Percentiles rank a stretch among this genome's conserved stretches.
These are phyloP conservation scores for Schlechtendalia chinensis DNA, from an alignment of 1,140 invertebrate genomes.

Conservation along the genomic window DNA sequence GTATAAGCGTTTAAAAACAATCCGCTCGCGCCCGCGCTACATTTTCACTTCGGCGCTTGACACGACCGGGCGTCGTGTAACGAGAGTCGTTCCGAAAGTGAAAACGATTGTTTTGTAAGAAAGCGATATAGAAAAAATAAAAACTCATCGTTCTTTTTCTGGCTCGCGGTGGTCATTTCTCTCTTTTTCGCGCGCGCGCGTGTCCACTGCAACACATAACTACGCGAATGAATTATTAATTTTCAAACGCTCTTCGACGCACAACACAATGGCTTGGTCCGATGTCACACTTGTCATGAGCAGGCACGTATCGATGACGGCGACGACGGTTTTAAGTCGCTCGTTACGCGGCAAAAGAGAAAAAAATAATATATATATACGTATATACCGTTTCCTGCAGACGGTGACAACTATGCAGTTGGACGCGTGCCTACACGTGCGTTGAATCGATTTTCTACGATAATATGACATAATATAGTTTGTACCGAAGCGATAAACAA, in stretches of 20 bases:
- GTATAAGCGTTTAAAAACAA: neutral
- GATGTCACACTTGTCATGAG: slow-evolving; percentile 18
- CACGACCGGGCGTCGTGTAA: neutral
- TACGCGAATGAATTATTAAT: slow-evolving; percentile 19
- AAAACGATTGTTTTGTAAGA: slow-evolving; percentile 44
- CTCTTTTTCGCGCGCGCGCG: neutral
- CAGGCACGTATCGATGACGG: neutral
- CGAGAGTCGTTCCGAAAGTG: slow-evolving; percentile 18
- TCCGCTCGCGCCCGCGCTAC: neutral
- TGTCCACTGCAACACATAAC: neutral
- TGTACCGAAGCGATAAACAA: too few species aligned
- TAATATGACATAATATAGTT: too few species aligned
- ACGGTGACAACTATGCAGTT: too few species aligned
- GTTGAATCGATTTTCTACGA: too few species aligned
- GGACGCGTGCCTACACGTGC: too few species aligned
- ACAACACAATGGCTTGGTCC: slow-evolving; percentile 13
- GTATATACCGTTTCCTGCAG: slow-evolving; percentile 1
- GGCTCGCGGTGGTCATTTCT: slow-evolving; percentile 16
- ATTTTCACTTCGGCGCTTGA: slow-evolving; percentile 36
- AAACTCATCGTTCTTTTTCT: slow-evolving; percentile 15
- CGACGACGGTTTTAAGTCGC: neutral
- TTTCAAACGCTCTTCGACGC: neutral
- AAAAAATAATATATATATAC: slow-evolving; percentile 14
- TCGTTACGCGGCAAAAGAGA: neutral
- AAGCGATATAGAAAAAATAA: slow-evolving; percentile 26